Evolutionary conservation across 2,797 vertebrate species (phyloP).

Genomic region (Schizothorax lantsangensis): DNA sequence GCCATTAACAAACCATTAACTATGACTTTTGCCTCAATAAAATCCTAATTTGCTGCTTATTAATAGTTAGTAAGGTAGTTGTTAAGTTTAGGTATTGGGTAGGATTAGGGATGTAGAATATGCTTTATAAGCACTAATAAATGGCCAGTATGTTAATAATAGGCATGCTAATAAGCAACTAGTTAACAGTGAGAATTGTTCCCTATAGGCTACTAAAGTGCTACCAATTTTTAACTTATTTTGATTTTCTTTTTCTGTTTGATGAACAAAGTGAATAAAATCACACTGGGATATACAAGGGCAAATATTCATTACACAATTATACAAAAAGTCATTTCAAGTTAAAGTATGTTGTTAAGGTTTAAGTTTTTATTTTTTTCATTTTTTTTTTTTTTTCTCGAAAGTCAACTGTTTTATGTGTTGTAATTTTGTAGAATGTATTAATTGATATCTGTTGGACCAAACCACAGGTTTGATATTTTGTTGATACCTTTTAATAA

Average conservation of each 20-base stretch:
- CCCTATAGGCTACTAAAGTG: not conserved
- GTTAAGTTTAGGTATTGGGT: not conserved
- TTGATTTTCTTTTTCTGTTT: not conserved
- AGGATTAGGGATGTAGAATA: not conserved
- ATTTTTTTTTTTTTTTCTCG: not conserved
- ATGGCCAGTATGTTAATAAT: not conserved
- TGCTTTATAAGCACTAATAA: not conserved
- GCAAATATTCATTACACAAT: not conserved
- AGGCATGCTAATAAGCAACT: not conserved
- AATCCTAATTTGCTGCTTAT: not conserved
- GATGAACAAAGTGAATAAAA: not conserved
- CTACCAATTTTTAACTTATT: not conserved
- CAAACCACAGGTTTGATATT: too few relatives aligned
- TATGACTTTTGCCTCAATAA: not conserved
- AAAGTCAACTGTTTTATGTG: not conserved
- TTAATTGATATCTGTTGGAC: not conserved
- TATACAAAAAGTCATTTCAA: not conserved
- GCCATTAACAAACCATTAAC: not conserved
- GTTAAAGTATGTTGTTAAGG: not conserved
- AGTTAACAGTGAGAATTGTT: not conserved
- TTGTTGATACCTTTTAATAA: too few relatives aligned
- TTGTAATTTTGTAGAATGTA: not conserved
- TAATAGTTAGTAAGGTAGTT: not conserved
- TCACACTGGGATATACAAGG: not conserved
- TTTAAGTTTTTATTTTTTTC: not conserved